Conservation (phyloP, 2,797 vertebrate genomes). For the Tenualosa ilisha region DNA sequence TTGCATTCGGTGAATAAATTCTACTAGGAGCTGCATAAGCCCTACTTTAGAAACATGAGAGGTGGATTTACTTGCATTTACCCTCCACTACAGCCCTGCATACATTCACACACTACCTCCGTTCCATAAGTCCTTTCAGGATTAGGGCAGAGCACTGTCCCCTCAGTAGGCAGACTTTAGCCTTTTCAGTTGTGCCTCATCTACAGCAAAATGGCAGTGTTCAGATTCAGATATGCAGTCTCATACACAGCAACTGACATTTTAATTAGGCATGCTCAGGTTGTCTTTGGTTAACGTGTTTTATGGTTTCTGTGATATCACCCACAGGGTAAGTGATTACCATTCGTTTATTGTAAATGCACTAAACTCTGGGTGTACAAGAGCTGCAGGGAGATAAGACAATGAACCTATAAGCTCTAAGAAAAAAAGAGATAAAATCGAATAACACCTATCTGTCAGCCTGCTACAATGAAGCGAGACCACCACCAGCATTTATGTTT, state of each 20-base stretch:
- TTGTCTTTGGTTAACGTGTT: background rate
- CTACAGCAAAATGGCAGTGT: background rate
- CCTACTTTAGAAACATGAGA: no score
- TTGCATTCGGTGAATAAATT: no score
- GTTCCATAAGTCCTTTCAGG: background rate
- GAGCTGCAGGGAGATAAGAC: slow-evolving; percentile 18
- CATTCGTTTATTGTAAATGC: background rate
- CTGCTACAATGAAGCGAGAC: slow-evolving; percentile 49
- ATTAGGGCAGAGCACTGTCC: background rate
- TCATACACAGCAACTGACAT: background rate
- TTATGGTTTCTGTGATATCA: slow-evolving; percentile 11
- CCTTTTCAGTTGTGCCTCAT: background rate
- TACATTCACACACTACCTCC: background rate
- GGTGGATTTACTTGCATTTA: no score
- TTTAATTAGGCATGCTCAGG: background rate
- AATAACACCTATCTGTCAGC: slow-evolving; percentile 55
- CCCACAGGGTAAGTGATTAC: slow-evolving; percentile 15
- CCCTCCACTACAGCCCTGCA: no score
- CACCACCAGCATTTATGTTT: slow-evolving; percentile 55
- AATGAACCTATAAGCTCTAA: slow-evolving; percentile 38
- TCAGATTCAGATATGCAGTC: background rate
- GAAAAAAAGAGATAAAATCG: slow-evolving; percentile 50
- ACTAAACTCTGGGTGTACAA: background rate
- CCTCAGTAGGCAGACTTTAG: background rate
- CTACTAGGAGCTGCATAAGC: no score